These are phyloP conservation scores for Saguinus midas DNA, from an alignment of 2,113 vertebrate species.

Conservation along the genomic window DNA sequence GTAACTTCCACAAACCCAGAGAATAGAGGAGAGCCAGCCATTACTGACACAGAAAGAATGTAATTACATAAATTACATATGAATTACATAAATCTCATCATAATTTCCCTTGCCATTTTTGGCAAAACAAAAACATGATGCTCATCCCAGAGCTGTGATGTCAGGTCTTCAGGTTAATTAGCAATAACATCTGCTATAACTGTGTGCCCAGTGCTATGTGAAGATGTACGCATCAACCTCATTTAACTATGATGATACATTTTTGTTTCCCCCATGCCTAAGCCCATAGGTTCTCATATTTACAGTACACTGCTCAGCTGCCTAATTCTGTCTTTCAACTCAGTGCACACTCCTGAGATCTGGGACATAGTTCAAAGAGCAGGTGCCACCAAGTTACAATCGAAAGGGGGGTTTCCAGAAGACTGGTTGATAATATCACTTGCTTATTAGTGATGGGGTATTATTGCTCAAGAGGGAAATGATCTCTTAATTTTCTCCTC, in stretches of 20 bases:
- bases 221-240: not conserved
- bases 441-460: not conserved
- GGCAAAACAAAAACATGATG: not conserved
- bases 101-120: not conserved
- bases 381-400: not conserved
- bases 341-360: not conserved
- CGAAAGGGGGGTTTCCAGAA: not conserved
- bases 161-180: not conserved
- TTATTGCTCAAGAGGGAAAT: not conserved
- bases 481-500: not conserved
- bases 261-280: not conserved
- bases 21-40: not conserved
- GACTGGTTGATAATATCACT: not conserved
- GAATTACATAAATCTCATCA: not conserved
- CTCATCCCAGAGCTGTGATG: not conserved
- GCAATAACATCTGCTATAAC: not conserved
- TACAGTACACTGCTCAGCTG: no score
- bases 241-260: not conserved
- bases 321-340: accelerated
- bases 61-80: not conserved
- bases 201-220: not conserved
- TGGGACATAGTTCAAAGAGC: not conserved
- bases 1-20: not conserved
- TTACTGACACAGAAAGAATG: no score
- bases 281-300: not conserved